Percentiles rank a stretch among this genome's conserved stretches.
Conservation (phyloP, 92 coral and sea anemone genomes). For the Epizoanthus scotinus region DNA sequence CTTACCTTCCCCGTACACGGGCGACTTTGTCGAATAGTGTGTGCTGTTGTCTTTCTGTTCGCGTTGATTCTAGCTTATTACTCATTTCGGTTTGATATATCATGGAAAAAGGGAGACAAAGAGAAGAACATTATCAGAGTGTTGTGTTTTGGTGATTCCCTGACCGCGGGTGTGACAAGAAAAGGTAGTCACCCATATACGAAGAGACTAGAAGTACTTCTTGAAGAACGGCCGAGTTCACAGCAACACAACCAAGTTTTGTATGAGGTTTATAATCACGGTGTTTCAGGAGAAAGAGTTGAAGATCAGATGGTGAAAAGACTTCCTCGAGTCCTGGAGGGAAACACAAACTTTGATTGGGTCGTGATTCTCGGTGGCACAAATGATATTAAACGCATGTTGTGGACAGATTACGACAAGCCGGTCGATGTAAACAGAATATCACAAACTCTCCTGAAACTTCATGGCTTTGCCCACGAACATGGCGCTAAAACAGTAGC, state of each 20-base stretch:
- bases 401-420: conserved; percentile 4
- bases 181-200: conserved; percentile 54
- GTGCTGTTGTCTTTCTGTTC: conserved; percentile 12
- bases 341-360: conserved; percentile 60
- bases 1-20: not conserved
- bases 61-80: conserved; percentile 31
- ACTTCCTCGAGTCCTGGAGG: conserved; percentile 35
- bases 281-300: conserved; percentile 60
- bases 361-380: conserved; percentile 81
- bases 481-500: conserved; percentile 58
- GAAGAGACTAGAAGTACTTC: conserved; percentile 36
- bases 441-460: conserved; percentile 47
- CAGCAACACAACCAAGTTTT: conserved; percentile 2
- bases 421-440: conserved; percentile 28
- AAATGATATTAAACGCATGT: conserved; percentile 58
- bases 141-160: conserved; percentile 66
- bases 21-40: not conserved
- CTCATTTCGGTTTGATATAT: conserved; percentile 20
- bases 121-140: conserved; percentile 15
- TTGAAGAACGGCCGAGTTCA: conserved; percentile 34
- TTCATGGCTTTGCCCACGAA: conserved; percentile 50
- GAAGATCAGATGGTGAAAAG: conserved; percentile 43
- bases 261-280: conserved; percentile 51
- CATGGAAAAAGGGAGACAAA: conserved; percentile 8
- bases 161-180: conserved; percentile 49